Evolutionary conservation across 1,140 invertebrate species (phyloP), one percentile per base, ranked within the genome.

Genomic region (Calephelis virginiensis): DNA sequence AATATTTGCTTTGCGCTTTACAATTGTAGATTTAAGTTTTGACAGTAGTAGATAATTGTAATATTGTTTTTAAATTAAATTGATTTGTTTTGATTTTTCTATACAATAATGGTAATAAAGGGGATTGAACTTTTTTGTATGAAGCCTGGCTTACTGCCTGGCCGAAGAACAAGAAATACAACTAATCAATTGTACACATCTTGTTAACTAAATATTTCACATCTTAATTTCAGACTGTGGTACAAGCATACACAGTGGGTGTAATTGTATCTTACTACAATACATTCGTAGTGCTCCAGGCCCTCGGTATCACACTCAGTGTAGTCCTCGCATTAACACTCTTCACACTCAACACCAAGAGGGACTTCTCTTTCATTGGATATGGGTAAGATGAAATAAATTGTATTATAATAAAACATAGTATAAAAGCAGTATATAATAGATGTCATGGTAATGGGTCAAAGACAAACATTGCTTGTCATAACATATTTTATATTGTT

Each of bases 331-430:
- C 94, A 0, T 91, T 97, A 49, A 97, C 96, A 0, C 78, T 93
- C 6, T 97, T 94, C 83, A 97, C 96, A 1, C 94, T 97, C 65
- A 96, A 97, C 91, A 95, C 94, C 28, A 97, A 96, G 85, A 92
- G 92, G 70, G 96, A 97, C 82, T 97, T 97, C 88, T 96, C 95
- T 9, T 94, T 94, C 62, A 88, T 95, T 81, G 94, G 95, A 81
- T 94, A 95, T 83, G 93, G 93, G 95, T 96, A 92, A 93, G 93
- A 92, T 5, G 4, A 60, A 37, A 11, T 1, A 61, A 6, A 28
- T 28, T 64, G 13, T 6, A 3, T 7, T 14, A 7, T 43, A 43
- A 1, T 43, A 5, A 50, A 14, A 50, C n/a, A 14, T 50, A 6
- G 0, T 11, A 11, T 12, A 11, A 48, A 50, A n/a, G 6, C 6